Evolutionary conservation across 2,888 invertebrate species (phyloP).

Genomic region (Cistogaster globosa): DNA sequence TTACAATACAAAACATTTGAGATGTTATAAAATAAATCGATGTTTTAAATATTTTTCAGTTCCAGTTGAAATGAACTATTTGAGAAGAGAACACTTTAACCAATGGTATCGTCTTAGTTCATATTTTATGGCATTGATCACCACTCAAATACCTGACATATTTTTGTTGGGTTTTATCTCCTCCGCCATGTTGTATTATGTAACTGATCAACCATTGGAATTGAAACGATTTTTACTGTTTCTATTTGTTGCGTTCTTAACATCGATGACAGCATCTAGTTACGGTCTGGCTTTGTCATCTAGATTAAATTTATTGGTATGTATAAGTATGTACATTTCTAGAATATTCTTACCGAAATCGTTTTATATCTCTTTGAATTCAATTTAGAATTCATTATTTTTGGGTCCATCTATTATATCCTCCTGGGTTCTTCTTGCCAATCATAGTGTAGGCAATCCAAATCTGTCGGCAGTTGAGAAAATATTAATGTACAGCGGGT

Average conservation of each 20-base stretch:
- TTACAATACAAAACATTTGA: no score
- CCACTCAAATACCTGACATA: conserved; percentile 88
- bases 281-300: conserved; percentile 90
- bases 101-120: conserved; percentile 92
- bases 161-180: conserved; percentile 87
- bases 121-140: conserved; percentile 89
- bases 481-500: conserved; percentile 91
- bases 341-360: not conserved
- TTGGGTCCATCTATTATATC: conserved; percentile 93
- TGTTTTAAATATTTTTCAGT: conserved; percentile 84
- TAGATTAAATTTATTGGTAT: conserved; percentile 89
- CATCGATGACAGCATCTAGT: conserved; percentile 91
- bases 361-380: not conserved
- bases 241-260: conserved; percentile 87
- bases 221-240: conserved; percentile 87
- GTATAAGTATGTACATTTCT: conserved; percentile 82
- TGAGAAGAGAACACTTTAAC: conserved; percentile 92
- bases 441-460: conserved; percentile 92
- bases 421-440: conserved; percentile 94
- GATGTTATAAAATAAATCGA: not conserved
- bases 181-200: conserved; percentile 87
- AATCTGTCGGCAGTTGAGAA: conserved; percentile 88
- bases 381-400: conserved; percentile 92
- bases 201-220: conserved; percentile 91
- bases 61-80: conserved; percentile 90